Base-by-base conservation (phyloP, 1,140 invertebrate species). In the Potamilus streckersoni region DNA sequence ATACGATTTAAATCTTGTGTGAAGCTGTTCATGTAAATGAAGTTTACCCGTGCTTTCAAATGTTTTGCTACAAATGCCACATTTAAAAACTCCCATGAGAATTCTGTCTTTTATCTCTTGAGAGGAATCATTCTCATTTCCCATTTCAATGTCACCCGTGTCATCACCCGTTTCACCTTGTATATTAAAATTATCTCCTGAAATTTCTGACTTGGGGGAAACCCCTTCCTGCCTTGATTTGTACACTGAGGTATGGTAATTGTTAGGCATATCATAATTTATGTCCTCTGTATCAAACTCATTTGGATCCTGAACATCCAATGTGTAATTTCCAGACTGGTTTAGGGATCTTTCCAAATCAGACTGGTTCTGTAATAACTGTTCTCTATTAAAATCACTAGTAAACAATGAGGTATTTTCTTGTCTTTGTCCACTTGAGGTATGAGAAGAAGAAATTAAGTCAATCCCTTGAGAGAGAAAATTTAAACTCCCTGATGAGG, bases 1-100 rank as follows among this genome's bases (percentile, higher is more conserved):
- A 60, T 85, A 83, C 27, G 85, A 83, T 65, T 80, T 83, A 60
- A 84, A 84, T 74, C 84, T 86, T 16, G 80, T 85, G 65, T 86
- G 85, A 12, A 83, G 70, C 62, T 83, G 83, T 63, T 82, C 78
- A 73, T 86, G 85, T 59, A 81, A 74, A 69, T 81, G 79, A 6
- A 85, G 79, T 61, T 83, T 78, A 67, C 81, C 78, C 49, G 77
- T 67, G 17, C 76, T 80, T 56, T 79, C 79, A 74, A 85, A 85
- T 17, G 60, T 67, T 69, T 86, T 80, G 14, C 81, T 79, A 69
- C 85, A 86, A 17, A 86, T 78, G n/a, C 82, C 81, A 80, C 85
- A 86, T 71, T 80, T 81, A 55, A 76, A 74, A 63, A 57, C 73
- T 19, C 65, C 38, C 38, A 49, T 8, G 11, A 74, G 64, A 19